Percentiles rank a stretch among this genome's conserved stretches.
These are phyloP conservation scores for Centrocercus urophasianus DNA, from an alignment of 2,113 vertebrate species.

Conservation along the genomic window DNA sequence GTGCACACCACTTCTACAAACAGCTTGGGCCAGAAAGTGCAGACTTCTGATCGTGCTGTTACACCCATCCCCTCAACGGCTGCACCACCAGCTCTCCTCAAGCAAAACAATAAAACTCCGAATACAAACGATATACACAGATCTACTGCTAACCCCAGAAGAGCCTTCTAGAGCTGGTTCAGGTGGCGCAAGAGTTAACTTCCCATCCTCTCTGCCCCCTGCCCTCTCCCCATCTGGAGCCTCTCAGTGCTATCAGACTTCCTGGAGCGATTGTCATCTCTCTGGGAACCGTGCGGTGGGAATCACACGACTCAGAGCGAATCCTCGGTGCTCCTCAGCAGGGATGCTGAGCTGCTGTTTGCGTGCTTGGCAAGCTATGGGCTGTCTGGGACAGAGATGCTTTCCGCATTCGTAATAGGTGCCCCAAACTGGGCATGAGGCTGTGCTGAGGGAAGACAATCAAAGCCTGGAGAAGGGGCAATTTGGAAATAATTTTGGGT, in stretches of 20 bases:
- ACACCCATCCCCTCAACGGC: rapidly evolving
- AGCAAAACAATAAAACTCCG: rapidly evolving
- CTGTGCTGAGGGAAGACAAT: neutral
- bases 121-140: rapidly evolving
- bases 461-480: neutral
- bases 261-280: neutral
- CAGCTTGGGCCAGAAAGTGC: neutral
- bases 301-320: neutral
- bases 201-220: neutral
- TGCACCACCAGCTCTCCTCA: neutral
- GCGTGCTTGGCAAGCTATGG: neutral
- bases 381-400: neutral
- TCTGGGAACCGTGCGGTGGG: neutral
- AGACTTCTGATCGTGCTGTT: rapidly evolving
- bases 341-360: neutral
- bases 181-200: neutral
- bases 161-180: neutral
- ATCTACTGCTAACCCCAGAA: neutral
- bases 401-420: neutral
- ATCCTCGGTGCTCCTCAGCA: rapidly evolving
- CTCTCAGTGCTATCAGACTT: neutral
- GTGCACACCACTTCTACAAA: neutral
- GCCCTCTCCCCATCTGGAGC: neutral
- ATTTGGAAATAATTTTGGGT: neutral
- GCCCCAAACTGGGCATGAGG: rapidly evolving